phyloP scores from a whole-genome alignment of 1,140 invertebrate species.

The Neotoxoptera formosana region DNA sequence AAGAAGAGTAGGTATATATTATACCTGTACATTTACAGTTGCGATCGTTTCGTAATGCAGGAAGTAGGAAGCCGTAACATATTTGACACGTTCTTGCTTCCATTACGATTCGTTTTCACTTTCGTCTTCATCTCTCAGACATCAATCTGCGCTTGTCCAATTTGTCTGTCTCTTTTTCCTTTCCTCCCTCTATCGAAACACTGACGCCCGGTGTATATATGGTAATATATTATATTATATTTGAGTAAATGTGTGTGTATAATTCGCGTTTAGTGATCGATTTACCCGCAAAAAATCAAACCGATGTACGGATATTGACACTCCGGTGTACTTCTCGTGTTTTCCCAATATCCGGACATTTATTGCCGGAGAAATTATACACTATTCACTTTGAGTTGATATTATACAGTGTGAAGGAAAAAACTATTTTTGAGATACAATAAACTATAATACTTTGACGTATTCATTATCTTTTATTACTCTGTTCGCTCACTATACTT shows the following conservation, averaged over 20 bases:
- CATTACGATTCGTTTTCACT: slow-evolving; percentile 55
- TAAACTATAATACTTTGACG: background rate
- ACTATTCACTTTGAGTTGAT: background rate
- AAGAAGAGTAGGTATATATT: slow-evolving; percentile 3
- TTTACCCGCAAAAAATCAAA: background rate
- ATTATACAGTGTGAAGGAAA: background rate
- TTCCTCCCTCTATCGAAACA: background rate
- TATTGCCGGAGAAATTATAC: background rate
- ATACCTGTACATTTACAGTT: slow-evolving; percentile 16
- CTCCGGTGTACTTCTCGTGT: background rate
- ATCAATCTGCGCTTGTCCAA: slow-evolving; percentile 12
- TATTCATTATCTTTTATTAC: background rate
- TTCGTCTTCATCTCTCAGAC: slow-evolving; percentile 38
- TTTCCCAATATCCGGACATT: background rate
- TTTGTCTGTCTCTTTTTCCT: background rate
- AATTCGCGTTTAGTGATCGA: background rate
- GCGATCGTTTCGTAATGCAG: slow-evolving; percentile 49
- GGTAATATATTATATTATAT: background rate
- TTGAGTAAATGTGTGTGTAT: background rate
- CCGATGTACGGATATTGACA: background rate
- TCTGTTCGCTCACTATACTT: background rate
- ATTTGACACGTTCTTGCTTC: slow-evolving; percentile 51
- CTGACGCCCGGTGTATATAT: background rate
- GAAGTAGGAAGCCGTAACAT: slow-evolving; percentile 55
- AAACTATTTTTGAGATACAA: background rate